Evolutionary conservation across 2,888 invertebrate genomes (phyloP).

Genomic region (Aricia artaxerxes): DNA sequence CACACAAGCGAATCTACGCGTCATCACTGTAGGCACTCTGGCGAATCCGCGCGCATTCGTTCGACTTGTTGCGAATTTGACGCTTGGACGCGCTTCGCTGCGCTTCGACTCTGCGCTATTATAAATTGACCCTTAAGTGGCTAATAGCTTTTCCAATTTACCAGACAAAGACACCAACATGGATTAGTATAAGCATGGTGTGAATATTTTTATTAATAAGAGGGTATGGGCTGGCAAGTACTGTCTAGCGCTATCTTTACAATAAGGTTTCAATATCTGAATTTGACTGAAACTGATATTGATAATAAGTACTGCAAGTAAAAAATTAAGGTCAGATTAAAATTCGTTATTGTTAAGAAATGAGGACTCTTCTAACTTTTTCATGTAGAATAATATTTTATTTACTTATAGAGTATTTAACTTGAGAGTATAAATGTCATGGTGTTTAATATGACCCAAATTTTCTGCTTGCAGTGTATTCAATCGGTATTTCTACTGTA

Average conservation of each 20-base stretch:
- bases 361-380: neutral
- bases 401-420: too few species aligned
- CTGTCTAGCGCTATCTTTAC: slow-evolving; percentile 15
- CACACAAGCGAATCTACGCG: too few species aligned
- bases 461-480: slow-evolving; percentile 11
- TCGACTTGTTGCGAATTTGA: too few species aligned
- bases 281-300: neutral
- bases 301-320: neutral
- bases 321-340: neutral
- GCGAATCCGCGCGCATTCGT: too few species aligned
- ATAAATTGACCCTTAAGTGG: too few species aligned
- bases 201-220: neutral
- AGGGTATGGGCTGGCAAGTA: neutral
- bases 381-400: neutral
- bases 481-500: neutral
- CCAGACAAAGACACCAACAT: neutral
- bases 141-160: neutral
- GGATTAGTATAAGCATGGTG: neutral
- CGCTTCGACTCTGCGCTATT: too few species aligned
- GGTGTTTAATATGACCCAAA: neutral
- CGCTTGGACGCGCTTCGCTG: too few species aligned
- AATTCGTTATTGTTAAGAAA: neutral
- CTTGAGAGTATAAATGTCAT: too few species aligned
- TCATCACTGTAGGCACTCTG: too few species aligned
- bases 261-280: slow-evolving; percentile 11